Percentiles rank a stretch among this genome's conserved stretches.
phyloP scores from a whole-genome alignment of 2,888 invertebrate genomes.

The Spodoptera littoralis region DNA sequence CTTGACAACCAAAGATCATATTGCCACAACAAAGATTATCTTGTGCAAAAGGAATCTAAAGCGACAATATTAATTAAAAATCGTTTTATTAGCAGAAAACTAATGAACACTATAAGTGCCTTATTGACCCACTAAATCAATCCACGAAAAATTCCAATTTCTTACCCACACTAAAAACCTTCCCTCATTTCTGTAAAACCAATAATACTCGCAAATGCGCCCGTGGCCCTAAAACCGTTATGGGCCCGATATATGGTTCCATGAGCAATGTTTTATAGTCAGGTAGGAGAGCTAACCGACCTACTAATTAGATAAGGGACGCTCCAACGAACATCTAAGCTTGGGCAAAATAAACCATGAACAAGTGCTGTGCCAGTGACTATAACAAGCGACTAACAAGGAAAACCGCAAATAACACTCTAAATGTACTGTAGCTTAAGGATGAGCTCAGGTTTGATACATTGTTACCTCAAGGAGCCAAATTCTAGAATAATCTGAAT shows the following conservation, averaged over 20 bases:
- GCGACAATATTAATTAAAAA: no score
- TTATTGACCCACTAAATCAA: no score
- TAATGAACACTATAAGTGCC: no score
- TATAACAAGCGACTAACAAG: constrained; percentile 40
- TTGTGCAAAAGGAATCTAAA: no score
- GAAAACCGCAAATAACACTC: constrained; percentile 45
- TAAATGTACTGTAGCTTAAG: constrained; percentile 18
- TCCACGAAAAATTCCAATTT: background rate
- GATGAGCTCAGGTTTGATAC: no score
- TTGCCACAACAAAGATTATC: no score
- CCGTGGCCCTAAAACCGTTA: constrained; percentile 43
- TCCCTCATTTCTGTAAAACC: constrained; percentile 10
- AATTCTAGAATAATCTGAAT: no score
- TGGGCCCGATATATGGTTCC: constrained; percentile 65
- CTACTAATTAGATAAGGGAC: constrained; percentile 80
- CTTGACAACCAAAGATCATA: no score
- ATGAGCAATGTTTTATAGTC: constrained; percentile 74
- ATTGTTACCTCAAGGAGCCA: no score
- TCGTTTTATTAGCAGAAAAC: no score
- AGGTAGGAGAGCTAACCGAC: constrained; percentile 72
- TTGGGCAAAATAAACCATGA: constrained; percentile 52
- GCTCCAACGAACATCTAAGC: constrained; percentile 77
- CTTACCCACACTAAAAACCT: no score
- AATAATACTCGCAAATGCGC: constrained; percentile 37
- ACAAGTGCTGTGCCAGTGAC: constrained; percentile 41